Percentiles rank a stretch among this genome's conserved stretches.
phyloP scores from a whole-genome alignment of 2,888 invertebrate species.

The Aleiodes alternator region DNA sequence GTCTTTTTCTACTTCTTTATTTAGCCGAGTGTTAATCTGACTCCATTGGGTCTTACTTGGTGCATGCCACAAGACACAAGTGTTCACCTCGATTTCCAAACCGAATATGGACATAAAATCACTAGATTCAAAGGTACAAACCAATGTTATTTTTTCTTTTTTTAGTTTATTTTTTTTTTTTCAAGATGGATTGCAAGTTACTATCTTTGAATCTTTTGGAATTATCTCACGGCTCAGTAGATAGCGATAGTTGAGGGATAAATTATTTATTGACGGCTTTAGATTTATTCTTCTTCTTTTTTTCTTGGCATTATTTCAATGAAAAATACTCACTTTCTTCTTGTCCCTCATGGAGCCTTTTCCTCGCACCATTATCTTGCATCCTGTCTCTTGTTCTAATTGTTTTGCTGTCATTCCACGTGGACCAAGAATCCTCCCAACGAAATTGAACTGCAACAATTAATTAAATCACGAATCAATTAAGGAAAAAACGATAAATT shows the following conservation, averaged over 20 bases:
- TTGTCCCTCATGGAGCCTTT: constrained; percentile 99
- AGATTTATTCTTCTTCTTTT: not conserved
- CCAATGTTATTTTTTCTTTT: constrained; percentile 1
- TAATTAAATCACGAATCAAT: constrained; percentile 16
- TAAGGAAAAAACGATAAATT: too few relatives aligned
- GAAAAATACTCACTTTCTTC: constrained; percentile 89
- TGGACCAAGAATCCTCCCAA: constrained; percentile 99
- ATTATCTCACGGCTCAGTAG: constrained; percentile 39
- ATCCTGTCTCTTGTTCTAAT: constrained; percentile 99
- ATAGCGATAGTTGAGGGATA: constrained; percentile 14
- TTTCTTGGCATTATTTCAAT: not conserved
- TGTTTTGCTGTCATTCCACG: constrained; percentile 99
- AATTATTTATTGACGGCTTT: not conserved
- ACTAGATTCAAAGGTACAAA: constrained; percentile 36
- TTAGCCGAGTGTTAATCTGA: constrained; percentile 22
- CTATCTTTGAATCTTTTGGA: constrained; percentile 11
- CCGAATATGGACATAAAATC: constrained; percentile 47
- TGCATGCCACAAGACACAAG: constrained; percentile 9
- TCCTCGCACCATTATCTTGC: constrained; percentile 99
- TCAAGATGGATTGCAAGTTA: constrained; percentile 21
- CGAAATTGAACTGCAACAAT: constrained; percentile 98
- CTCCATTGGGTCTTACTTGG: constrained; percentile 4
- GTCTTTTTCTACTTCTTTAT: not conserved
- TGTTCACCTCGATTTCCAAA: constrained; percentile 33
- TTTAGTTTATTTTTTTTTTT: not conserved